Percentiles rank a stretch among this genome's conserved stretches.
These are phyloP conservation scores for Drosophila niveifrons DNA, from an alignment of 2,888 invertebrate species.

Conservation along the genomic window DNA sequence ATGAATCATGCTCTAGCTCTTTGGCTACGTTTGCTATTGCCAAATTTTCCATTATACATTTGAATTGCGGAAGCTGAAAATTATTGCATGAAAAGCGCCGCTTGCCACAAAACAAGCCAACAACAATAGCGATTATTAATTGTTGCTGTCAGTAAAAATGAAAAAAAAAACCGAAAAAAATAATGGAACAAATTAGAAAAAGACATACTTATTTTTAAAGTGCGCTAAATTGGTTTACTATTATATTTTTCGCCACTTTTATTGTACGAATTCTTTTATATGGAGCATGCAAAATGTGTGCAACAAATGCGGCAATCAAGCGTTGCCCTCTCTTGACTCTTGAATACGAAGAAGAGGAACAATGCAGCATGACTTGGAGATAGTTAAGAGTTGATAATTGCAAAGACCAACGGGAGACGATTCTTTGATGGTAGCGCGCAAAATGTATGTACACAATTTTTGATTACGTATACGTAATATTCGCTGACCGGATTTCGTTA, in stretches of 20 bases:
- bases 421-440: not conserved
- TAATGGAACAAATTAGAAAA: not conserved
- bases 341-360: constrained; percentile 4
- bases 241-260: constrained; percentile 12
- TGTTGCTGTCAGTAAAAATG: constrained; percentile 33
- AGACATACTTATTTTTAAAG: constrained; percentile 22
- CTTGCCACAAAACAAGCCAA: constrained; percentile 25
- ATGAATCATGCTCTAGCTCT: constrained; percentile 55
- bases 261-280: constrained; percentile 10
- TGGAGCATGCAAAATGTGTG: constrained; percentile 39
- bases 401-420: not conserved
- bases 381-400: constrained; percentile 2
- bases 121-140: constrained; percentile 60
- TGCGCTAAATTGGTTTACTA: constrained; percentile 44
- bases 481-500: no score
- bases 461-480: not conserved
- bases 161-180: not conserved
- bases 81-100: constrained; percentile 66
- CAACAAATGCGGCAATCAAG: constrained; percentile 19
- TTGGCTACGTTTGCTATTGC: constrained; percentile 20
- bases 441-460: not conserved
- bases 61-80: constrained; percentile 71
- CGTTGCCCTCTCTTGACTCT: constrained; percentile 5
- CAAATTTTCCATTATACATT: constrained; percentile 65
- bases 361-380: not conserved